These are phyloP conservation scores for Xiphophorus hellerii DNA, from an alignment of 2,113 vertebrate genomes.

Conservation along the genomic window DNA sequence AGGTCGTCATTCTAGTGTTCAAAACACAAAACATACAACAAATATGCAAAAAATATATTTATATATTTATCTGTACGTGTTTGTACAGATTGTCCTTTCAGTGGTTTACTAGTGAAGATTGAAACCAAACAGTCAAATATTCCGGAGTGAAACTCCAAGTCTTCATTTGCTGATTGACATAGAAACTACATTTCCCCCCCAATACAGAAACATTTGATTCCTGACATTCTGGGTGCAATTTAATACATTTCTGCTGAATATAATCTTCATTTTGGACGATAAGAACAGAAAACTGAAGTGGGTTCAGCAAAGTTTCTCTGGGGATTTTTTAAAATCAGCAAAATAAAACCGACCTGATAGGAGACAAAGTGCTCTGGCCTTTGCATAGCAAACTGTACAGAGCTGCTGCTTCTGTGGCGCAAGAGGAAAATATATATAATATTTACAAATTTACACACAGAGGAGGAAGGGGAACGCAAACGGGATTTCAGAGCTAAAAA, in stretches of 20 bases:
- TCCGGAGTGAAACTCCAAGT: slow-evolving; percentile 45
- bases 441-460: slow-evolving; percentile 82
- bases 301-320: slow-evolving; percentile 9
- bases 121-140: slow-evolving; percentile 16
- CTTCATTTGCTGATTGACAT: slow-evolving; percentile 38
- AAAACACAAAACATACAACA: slow-evolving; percentile 55
- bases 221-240: slow-evolving; percentile 12
- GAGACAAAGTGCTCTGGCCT: slow-evolving; percentile 25
- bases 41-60: slow-evolving; percentile 41
- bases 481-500: slow-evolving; percentile 4
- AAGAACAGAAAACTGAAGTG: background rate
- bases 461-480: background rate
- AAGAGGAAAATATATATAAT: slow-evolving; percentile 74
- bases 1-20: slow-evolving; percentile 40
- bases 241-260: background rate
- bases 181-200: background rate
- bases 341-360: slow-evolving; percentile 48
- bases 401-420: slow-evolving; percentile 47
- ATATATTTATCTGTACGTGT: slow-evolving; percentile 9
- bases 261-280: slow-evolving; percentile 1
- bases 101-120: slow-evolving; percentile 18
- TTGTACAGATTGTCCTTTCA: slow-evolving; percentile 37
- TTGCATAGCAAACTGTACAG: slow-evolving; percentile 67
- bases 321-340: background rate
- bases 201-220: background rate